These are phyloP conservation scores for Peribatodes rhomboidaria DNA, from an alignment of 2,888 invertebrate genomes.

Conservation along the genomic window DNA sequence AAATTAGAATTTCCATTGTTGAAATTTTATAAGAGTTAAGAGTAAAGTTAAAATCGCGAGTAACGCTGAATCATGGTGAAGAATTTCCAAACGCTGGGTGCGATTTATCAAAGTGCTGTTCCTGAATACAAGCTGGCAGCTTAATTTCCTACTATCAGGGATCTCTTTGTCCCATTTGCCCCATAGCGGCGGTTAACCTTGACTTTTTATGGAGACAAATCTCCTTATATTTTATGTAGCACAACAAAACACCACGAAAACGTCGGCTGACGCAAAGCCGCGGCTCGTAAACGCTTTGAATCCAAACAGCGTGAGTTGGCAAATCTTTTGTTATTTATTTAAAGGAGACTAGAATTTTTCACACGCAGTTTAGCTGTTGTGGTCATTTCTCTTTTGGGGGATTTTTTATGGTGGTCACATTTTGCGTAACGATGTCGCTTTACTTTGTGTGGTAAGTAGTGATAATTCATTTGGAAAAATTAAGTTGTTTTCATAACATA, in stretches of 20 bases:
- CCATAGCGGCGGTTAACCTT: slow-evolving; percentile 39
- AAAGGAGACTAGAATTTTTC: slow-evolving; percentile 35
- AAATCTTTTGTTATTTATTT: slow-evolving; percentile 38
- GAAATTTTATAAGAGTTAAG: neutral
- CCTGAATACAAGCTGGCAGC: slow-evolving; percentile 10
- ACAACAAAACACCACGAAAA: slow-evolving; percentile 36
- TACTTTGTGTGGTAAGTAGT: neutral
- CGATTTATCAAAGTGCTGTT: slow-evolving; percentile 5
- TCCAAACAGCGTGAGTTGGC: slow-evolving; percentile 28
- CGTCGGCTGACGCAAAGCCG: slow-evolving; percentile 30
- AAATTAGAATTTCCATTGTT: no score
- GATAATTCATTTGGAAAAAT: neutral
- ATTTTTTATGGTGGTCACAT: slow-evolving; percentile 14
- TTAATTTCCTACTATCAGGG: slow-evolving; percentile 25
- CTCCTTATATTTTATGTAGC: slow-evolving; percentile 39
- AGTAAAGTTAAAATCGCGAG: neutral
- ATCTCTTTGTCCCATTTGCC: slow-evolving; percentile 29
- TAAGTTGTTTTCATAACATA: neutral
- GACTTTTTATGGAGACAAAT: slow-evolving; percentile 43
- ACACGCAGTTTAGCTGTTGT: slow-evolving; percentile 33
- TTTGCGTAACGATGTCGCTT: slow-evolving; percentile 7
- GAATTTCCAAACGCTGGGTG: slow-evolving; percentile 2
- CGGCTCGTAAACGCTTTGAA: slow-evolving; percentile 32
- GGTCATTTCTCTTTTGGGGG: slow-evolving; percentile 31
- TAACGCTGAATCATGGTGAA: neutral